Percentiles rank a stretch among this genome's conserved stretches.
Evolutionary conservation across 1,140 invertebrate species (phyloP).

Genomic region (Aphidius gifuensis): DNA sequence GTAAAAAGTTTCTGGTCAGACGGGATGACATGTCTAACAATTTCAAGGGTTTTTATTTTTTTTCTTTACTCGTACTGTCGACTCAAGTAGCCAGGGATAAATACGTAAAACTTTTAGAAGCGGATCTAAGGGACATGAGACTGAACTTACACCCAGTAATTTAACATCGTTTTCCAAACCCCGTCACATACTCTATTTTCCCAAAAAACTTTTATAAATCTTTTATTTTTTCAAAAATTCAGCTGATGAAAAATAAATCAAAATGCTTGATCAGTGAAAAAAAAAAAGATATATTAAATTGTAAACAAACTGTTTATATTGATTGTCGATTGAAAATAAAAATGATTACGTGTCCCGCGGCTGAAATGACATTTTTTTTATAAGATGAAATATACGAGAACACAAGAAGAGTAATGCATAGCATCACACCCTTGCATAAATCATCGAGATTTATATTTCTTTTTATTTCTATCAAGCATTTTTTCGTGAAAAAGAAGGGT

Average conservation of each 20-base stretch:
- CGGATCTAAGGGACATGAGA: constrained; percentile 22
- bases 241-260: too few species aligned
- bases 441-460: constrained; percentile 24
- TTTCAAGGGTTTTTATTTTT: background rate
- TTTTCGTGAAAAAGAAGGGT: too few species aligned
- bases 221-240: background rate
- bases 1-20: too few species aligned
- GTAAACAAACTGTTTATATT: too few species aligned
- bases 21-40: too few species aligned
- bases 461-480: background rate
- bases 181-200: background rate
- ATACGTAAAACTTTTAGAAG: constrained; percentile 27
- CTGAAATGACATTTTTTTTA: background rate
- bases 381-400: constrained; percentile 7
- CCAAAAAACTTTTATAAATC: background rate
- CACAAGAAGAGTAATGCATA: constrained; percentile 7
- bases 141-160: constrained; percentile 25
- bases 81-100: constrained; percentile 18
- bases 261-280: too few species aligned
- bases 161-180: constrained; percentile 28
- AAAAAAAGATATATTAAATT: too few species aligned
- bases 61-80: constrained; percentile 9
- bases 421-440: constrained; percentile 8
- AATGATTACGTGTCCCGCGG: too few species aligned
- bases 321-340: background rate